These are phyloP conservation scores for Epirrhoe alternata DNA, from an alignment of 2,888 invertebrate genomes.

Conservation along the genomic window DNA sequence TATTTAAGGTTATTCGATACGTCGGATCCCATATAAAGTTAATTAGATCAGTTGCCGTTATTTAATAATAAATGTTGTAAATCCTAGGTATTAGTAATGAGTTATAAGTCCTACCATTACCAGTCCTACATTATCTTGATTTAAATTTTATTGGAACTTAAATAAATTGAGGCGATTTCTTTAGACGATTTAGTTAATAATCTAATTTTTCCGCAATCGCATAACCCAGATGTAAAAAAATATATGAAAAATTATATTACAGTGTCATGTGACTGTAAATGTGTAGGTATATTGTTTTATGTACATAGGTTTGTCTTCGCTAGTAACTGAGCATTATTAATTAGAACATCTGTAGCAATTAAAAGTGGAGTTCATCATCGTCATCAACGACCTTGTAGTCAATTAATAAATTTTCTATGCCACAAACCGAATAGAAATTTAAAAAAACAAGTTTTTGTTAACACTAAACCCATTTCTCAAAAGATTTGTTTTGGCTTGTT, in stretches of 20 bases:
- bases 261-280: background rate
- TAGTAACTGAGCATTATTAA: slow-evolving; percentile 13
- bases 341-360: slow-evolving; percentile 30
- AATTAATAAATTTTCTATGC: slow-evolving; percentile 6
- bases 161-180: too few species aligned
- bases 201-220: too few species aligned
- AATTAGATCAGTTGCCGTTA: too few species aligned
- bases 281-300: background rate
- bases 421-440: background rate
- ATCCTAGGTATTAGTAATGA: too few species aligned
- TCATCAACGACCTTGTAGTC: slow-evolving; percentile 21
- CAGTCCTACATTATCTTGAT: too few species aligned
- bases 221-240: background rate
- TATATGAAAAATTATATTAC: background rate
- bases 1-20: too few species aligned
- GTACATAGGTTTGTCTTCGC: slow-evolving; percentile 7
- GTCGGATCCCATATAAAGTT: too few species aligned
- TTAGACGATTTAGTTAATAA: too few species aligned
- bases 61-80: too few species aligned
- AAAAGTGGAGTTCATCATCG: slow-evolving; percentile 23
- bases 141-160: too few species aligned
- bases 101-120: too few species aligned
- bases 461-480: background rate
- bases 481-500: background rate
- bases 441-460: background rate